Conservation (phyloP, 2,113 vertebrate species). For the Sterna hirundo region DNA sequence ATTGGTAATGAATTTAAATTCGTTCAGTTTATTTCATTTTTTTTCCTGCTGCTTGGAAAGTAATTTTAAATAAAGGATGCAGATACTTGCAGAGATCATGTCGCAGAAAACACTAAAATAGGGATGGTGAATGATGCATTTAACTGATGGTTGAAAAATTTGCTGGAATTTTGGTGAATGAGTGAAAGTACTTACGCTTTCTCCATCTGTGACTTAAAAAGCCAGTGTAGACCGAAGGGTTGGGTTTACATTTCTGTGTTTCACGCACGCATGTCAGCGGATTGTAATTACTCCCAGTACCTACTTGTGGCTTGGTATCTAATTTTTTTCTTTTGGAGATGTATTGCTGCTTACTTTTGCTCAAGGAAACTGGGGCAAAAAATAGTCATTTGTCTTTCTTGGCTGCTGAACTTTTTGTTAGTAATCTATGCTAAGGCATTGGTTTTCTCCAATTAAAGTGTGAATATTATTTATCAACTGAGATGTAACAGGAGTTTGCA, state of each 20-base stretch:
- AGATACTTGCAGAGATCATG: neutral
- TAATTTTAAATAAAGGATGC: neutral
- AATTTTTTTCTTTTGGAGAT: neutral
- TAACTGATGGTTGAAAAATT: neutral
- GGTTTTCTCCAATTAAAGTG: neutral
- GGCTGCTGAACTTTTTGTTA: neutral
- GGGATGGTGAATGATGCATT: neutral
- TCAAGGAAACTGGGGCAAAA: neutral
- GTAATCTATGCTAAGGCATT: neutral
- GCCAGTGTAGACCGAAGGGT: neutral
- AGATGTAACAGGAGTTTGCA: neutral
- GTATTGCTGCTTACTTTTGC: neutral
- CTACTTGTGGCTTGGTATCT: neutral
- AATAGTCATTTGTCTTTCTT: neutral
- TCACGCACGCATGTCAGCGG: neutral
- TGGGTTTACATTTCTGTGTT: neutral
- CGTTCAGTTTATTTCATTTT: conserved; percentile 26
- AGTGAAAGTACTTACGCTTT: neutral
- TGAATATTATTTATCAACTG: neutral
- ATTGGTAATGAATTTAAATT: conserved; percentile 64
- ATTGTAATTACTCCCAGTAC: neutral
- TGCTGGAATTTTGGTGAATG: neutral
- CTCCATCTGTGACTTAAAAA: accelerated
- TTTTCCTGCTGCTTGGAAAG: neutral
- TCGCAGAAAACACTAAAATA: neutral